A percentile compares a stretch with the other conserved stretches of the same genome.
Conservation (phyloP, 2,113 vertebrate genomes). For the Camarhynchus parvulus region DNA sequence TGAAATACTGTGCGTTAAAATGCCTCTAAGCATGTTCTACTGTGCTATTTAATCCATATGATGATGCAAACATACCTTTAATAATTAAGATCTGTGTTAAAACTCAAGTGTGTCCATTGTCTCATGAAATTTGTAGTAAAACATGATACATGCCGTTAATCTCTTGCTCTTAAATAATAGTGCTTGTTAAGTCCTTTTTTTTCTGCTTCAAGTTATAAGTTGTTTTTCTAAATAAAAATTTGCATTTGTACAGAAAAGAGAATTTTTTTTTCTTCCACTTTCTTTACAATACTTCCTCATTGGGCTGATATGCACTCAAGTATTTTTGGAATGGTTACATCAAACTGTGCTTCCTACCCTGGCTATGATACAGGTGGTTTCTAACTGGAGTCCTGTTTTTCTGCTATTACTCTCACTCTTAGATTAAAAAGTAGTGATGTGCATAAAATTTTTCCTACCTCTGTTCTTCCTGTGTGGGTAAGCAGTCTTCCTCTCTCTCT, state of each 20-base stretch:
- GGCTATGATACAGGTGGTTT: background rate
- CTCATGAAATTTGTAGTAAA: background rate
- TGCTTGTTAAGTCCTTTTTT: background rate
- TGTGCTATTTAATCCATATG: background rate
- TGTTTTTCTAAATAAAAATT: background rate
- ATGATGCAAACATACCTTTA: background rate
- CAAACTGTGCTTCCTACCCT: background rate
- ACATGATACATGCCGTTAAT: rapidly evolving
- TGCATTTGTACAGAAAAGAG: background rate
- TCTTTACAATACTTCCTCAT: background rate
- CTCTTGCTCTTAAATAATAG: background rate
- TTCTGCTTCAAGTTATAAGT: background rate
- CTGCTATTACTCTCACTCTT: background rate
- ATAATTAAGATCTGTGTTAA: background rate
- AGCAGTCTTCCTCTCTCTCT: background rate
- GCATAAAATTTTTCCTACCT: background rate
- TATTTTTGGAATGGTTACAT: background rate
- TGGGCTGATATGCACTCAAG: background rate
- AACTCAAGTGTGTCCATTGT: background rate
- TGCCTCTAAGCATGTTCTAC: background rate
- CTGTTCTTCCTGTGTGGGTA: background rate
- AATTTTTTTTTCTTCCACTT: background rate
- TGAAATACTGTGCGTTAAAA: background rate
- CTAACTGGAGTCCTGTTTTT: background rate
- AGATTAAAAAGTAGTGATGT: background rate